Conservation (phyloP, 2,113 vertebrate species). For the Chelonoidis abingdonii region DNA sequence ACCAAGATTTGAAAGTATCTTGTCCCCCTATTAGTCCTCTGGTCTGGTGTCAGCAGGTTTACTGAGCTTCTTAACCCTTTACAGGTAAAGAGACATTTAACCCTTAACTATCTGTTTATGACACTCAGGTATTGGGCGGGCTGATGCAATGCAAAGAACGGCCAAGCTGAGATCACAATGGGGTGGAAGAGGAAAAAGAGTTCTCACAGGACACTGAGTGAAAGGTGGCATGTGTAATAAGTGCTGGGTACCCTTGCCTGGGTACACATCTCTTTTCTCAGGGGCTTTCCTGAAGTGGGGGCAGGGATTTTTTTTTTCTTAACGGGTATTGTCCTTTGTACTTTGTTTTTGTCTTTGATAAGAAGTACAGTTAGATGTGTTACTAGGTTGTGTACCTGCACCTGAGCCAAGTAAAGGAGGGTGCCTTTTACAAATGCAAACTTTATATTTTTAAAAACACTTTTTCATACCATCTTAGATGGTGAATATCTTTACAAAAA, state of each 20-base stretch:
- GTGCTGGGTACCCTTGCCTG: background rate
- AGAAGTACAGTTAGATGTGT: background rate
- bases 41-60: too few relatives aligned
- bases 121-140: background rate
- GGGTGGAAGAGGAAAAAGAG: background rate
- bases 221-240: background rate
- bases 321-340: background rate
- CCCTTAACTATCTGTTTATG: too few relatives aligned
- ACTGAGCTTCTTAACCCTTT: too few relatives aligned
- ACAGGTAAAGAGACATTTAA: too few relatives aligned
- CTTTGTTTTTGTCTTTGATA: background rate
- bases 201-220: background rate
- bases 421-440: background rate
- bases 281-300: background rate
- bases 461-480: background rate
- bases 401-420: background rate
- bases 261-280: background rate
- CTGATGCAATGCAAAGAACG: background rate
- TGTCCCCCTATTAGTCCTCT: too few relatives aligned
- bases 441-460: background rate
- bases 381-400: background rate
- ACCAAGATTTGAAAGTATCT: too few relatives aligned
- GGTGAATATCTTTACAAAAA: background rate
- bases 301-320: background rate
- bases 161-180: background rate